Evolutionary conservation across 2,888 invertebrate genomes (phyloP).

Genomic region (Asteroscopus sphinx): DNA sequence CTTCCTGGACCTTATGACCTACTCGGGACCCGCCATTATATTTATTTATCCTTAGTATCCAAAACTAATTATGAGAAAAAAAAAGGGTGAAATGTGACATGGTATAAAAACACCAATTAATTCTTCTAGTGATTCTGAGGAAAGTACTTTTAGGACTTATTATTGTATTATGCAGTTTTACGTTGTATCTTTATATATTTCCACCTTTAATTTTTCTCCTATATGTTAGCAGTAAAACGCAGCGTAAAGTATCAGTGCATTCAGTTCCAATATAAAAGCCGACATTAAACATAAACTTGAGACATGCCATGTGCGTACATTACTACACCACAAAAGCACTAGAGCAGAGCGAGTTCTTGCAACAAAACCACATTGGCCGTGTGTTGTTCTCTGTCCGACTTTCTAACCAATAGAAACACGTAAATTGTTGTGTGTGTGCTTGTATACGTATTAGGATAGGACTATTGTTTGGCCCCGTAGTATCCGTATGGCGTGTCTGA

Average conservation of each 20-base stretch:
- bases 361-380: constrained; percentile 73
- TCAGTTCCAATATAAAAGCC: constrained; percentile 45
- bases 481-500: constrained; percentile 45
- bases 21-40: too few species aligned
- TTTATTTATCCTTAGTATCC: too few species aligned
- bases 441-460: constrained; percentile 58
- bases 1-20: too few species aligned
- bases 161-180: too few species aligned
- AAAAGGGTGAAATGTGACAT: too few species aligned
- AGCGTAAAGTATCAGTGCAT: constrained; percentile 23
- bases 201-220: constrained; percentile 14
- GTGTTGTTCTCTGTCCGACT: constrained; percentile 71
- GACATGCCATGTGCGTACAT: constrained; percentile 70
- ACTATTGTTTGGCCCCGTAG: constrained; percentile 68
- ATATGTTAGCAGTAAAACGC: constrained; percentile 9
- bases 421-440: constrained; percentile 60
- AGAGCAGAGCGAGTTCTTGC: constrained; percentile 76
- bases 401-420: constrained; percentile 68
- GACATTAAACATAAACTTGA: constrained; percentile 45
- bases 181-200: too few species aligned
- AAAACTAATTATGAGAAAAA: too few species aligned
- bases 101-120: too few species aligned
- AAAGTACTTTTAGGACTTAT: too few species aligned
- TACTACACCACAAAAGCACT: constrained; percentile 74
- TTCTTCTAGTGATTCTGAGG: too few species aligned